Evolutionary conservation across 2,797 vertebrate species (phyloP), one percentile per base, ranked within the genome.

Genomic region (Tadarida brasiliensis): DNA sequence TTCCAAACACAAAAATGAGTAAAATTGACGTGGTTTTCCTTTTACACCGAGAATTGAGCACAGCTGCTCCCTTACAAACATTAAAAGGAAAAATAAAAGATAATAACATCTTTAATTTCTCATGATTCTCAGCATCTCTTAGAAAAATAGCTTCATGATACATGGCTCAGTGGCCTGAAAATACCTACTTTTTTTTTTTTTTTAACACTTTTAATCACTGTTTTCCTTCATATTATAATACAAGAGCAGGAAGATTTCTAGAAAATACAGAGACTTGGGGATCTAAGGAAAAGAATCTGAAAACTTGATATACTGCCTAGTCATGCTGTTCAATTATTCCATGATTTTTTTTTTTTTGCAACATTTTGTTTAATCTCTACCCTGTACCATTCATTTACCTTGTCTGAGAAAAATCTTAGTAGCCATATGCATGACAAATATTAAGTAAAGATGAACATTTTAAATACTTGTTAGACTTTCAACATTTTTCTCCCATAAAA

Each of bases 71-170:
- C 65, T 97, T 94, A 49, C 70, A 95, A 94, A 26, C 44, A 15
- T 91, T 95, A 92, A 95, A 94, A 87, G 44, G 54, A 88, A 85
- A 95, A 96, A 80, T 67, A 87, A 94, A 96, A 92, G 67, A 96
- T 96, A 96, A 89, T 91, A 87, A 76, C 77, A 93, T 87, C 82
- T 94, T 94, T 92, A 97, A 91, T 94, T 96, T 96, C 74, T 97
- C 47, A 20, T 94, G 93, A 94, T 96, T 96, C 65, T 97, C 57
- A 83, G 82, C 82, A 83, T 88, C 82, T 96, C 71, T 71, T 90
- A 63, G 76, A 95, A 94, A 96, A 96, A 94, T 83, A 93, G 49
- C 83, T 86, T 96, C 56, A 5, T 78, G 80, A 82, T 96, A 80
- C 67, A 87, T 65, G 78, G 51, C 71, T 94, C 51, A 6, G 17